Evolutionary conservation across 2,888 invertebrate species (phyloP), one percentile per base, ranked within the genome.

Genomic region (Nasonia oneida): DNA sequence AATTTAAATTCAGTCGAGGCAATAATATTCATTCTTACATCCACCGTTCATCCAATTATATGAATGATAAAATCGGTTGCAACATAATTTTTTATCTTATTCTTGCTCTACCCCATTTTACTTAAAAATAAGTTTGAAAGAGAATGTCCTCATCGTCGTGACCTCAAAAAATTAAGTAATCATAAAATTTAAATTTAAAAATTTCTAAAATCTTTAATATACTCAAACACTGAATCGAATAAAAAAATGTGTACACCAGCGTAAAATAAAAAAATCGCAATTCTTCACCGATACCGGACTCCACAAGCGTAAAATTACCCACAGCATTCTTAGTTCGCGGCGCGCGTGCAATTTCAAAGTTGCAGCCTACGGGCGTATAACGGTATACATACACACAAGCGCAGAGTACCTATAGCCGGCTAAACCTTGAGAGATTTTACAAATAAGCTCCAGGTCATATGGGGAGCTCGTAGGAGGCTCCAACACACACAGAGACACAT

Each of bases 381-480:
- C 18, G 53, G 23, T 61, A 29, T n/a, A 29, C 29, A 29, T 5
- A 64, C 29, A 0, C 1, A 64, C 29, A 64, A 23, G n/a, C 29
- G 3, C 2, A 64, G 3, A 37, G 10, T 23, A 23, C 23, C 23
- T n/a, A 8, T 2, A 12, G 14, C 42, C 1, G 53, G 29, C 12
- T 33, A 50, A 74, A 33, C 18, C 47, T 75, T 33, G 42, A 64
- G 42, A 64, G 39, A 64, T 64, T 29, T 29, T 37, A 78, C 39
- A 61, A 78, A 78, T 33, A 67, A 67, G 64, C 64, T 29, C 10
- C 14, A 64, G 64, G 61, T 64, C 42, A 18, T 78, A 37, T 67
- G 8, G 61, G 3, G 23, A 23, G 61, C 61, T 10, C 57, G 23
- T 61, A 61, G 57, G 57, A 61, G n/a, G 57, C n/a, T 61, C n/a